Percentiles rank a stretch among this genome's conserved stretches.
These are phyloP conservation scores for Platysteira castanea DNA, from an alignment of 2,113 vertebrate species.

Conservation along the genomic window DNA sequence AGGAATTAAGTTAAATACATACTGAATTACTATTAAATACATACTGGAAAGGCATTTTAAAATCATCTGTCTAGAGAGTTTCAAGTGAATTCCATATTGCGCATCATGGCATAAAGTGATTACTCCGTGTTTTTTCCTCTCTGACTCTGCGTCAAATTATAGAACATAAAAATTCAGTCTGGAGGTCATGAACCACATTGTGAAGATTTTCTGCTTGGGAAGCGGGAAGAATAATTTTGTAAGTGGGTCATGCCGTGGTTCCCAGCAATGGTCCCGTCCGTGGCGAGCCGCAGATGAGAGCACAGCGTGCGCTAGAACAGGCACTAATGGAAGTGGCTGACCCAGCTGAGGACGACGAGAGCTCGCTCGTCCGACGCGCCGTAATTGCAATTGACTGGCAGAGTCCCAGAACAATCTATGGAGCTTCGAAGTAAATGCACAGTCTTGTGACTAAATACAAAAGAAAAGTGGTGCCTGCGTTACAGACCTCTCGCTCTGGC, in stretches of 20 bases:
- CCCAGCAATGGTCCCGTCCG: neutral
- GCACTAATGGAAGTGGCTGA: neutral
- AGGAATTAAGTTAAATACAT: neutral
- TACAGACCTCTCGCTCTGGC: neutral
- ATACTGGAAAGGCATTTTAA: neutral
- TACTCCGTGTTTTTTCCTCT: neutral
- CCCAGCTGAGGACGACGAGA: neutral
- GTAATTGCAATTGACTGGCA: neutral
- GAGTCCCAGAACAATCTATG: neutral
- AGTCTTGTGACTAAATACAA: neutral
- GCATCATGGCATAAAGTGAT: neutral
- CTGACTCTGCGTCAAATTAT: neutral
- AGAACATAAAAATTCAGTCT: neutral
- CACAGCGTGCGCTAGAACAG: neutral
- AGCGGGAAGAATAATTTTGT: neutral
- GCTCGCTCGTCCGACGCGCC: neutral
- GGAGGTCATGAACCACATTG: accelerated
- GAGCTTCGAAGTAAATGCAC: neutral
- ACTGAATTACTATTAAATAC: neutral
- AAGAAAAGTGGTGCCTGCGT: neutral
- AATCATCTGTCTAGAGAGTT: neutral
- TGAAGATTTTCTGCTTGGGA: neutral
- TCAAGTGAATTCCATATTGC: neutral
- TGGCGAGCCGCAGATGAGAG: neutral
- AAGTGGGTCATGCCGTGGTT: neutral